Evolutionary conservation across 2,797 vertebrate species (phyloP).

Genomic region (Tragelaphus eurycerus): DNA sequence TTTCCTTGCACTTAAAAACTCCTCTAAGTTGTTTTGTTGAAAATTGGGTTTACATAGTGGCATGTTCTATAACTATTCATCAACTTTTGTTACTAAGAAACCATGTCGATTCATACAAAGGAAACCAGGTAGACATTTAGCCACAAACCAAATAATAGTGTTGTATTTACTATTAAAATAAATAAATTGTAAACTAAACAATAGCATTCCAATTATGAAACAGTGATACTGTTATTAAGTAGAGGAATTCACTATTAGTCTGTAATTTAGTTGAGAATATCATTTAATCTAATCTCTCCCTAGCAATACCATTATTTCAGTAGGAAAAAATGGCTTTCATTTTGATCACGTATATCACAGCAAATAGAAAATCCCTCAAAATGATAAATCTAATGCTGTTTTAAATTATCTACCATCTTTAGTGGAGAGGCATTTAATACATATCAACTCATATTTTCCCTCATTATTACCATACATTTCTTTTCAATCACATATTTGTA

Average conservation of each 20-base stretch:
- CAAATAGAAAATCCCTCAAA: background rate
- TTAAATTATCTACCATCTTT: conserved; percentile 2
- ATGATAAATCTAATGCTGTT: background rate
- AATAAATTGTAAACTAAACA: background rate
- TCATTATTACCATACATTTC: background rate
- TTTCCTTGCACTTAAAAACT: background rate
- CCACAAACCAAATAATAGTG: background rate
- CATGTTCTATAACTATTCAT: background rate
- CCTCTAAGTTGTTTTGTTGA: background rate
- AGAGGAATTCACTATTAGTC: background rate
- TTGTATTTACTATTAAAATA: conserved; percentile 36
- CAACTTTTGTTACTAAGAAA: background rate
- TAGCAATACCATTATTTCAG: background rate
- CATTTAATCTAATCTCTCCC: background rate
- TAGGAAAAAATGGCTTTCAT: background rate
- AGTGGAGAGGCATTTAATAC: background rate
- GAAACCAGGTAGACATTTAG: conserved; percentile 4
- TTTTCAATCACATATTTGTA: background rate
- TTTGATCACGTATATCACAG: background rate
- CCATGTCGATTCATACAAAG: background rate
- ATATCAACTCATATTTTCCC: background rate
- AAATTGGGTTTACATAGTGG: conserved; percentile 12
- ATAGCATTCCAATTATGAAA: background rate
- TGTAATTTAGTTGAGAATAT: conserved; percentile 21
- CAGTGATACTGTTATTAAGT: background rate